Evolutionary conservation across 2,888 invertebrate species (phyloP).

Genomic region (Caenorhabditis becei): DNA sequence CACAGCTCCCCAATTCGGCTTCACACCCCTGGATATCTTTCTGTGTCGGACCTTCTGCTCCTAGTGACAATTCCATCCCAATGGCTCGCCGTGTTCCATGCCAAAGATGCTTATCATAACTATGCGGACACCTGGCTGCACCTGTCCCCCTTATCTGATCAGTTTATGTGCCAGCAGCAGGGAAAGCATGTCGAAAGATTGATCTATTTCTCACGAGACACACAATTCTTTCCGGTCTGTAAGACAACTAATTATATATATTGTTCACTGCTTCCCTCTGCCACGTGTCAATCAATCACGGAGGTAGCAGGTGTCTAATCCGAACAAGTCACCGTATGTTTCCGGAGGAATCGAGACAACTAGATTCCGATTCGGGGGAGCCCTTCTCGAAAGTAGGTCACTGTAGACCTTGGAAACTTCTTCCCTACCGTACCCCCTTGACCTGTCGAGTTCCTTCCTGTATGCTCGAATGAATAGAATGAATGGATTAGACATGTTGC

Average conservation of each 20-base stretch:
- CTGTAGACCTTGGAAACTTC: background rate
- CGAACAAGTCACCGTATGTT: conserved; percentile 8
- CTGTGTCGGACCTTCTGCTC: too few species aligned
- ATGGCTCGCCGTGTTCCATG: too few species aligned
- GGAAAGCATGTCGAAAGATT: background rate
- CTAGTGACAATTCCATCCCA: too few species aligned
- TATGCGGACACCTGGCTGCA: too few species aligned
- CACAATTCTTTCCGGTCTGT: background rate
- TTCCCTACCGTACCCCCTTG: background rate
- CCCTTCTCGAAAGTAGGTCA: too few species aligned
- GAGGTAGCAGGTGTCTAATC: conserved; percentile 34
- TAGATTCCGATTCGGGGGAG: too few species aligned
- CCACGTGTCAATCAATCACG: conserved; percentile 53
- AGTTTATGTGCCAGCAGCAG: too few species aligned
- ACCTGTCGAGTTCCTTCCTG: background rate
- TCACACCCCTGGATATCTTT: too few species aligned
- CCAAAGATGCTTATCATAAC: background rate
- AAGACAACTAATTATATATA: background rate
- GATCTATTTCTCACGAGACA: background rate
- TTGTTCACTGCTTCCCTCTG: background rate
- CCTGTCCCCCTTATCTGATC: too few species aligned
- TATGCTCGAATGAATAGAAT: conserved; percentile 52
- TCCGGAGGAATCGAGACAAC: too few species aligned
- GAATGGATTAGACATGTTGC: conserved; percentile 31
- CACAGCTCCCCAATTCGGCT: too few species aligned